Evolutionary conservation across 2,888 invertebrate species (phyloP).

Genomic region (Lumbricus terrestris): DNA sequence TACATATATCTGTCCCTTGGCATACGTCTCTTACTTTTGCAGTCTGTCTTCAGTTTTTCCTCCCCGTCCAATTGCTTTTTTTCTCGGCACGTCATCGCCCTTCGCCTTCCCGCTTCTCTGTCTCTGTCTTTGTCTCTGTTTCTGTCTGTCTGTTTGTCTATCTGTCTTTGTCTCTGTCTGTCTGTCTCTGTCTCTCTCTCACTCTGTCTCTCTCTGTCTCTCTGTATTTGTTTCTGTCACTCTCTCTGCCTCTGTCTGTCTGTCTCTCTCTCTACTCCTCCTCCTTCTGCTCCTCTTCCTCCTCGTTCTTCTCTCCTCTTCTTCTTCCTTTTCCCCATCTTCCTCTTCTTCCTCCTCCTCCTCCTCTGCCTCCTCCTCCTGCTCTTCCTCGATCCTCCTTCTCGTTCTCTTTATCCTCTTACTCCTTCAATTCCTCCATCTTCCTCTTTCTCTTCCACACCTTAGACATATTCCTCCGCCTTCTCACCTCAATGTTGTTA

Average conservation of each 20-base stretch:
- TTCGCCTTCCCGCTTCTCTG: background rate
- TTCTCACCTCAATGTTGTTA: no score
- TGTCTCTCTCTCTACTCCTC: no score
- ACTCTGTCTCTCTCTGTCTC: no score
- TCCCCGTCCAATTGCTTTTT: background rate
- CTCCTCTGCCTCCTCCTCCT: no score
- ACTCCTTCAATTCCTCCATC: background rate
- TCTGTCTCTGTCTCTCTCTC: no score
- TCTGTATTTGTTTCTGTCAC: background rate
- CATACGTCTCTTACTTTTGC: background rate
- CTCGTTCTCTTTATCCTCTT: background rate
- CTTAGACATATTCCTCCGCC: no score
- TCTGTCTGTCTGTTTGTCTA: background rate
- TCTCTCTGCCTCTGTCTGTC: background rate
- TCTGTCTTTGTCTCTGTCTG: background rate
- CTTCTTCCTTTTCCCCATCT: background rate
- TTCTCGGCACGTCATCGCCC: background rate
- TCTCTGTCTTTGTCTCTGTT: background rate
- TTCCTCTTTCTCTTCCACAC: no score
- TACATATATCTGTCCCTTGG: background rate
- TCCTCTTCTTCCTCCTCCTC: background rate
- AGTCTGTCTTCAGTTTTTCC: slow-evolving; percentile 12
- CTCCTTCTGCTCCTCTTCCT: no score
- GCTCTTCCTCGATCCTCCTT: no score
- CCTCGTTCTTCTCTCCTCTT: background rate